Conservation (phyloP, 2,797 vertebrate genomes). For the Schizopygopsis pylzovi region DNA sequence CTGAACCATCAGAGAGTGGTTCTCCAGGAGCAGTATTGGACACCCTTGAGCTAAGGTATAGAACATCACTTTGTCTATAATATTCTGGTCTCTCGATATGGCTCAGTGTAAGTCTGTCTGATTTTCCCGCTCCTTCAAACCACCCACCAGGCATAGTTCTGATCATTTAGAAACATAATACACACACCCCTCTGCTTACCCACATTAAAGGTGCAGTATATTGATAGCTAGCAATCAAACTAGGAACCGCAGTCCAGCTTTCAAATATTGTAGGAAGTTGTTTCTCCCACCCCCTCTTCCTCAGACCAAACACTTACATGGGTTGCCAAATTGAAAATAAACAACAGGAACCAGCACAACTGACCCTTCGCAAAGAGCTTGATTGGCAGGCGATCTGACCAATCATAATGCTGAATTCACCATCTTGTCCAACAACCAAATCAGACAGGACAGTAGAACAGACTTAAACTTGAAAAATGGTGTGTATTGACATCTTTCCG, state of each 20-base stretch:
- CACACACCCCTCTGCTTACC: background rate
- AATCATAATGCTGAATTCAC: too few relatives aligned
- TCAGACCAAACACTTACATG: background rate
- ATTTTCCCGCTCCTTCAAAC: background rate
- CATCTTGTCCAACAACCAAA: too few relatives aligned
- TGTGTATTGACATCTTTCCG: too few relatives aligned
- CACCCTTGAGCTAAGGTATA: background rate
- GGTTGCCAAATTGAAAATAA: background rate
- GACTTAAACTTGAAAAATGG: too few relatives aligned
- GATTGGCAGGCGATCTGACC: too few relatives aligned
- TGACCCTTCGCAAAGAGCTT: background rate
- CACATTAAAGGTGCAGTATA: too few relatives aligned
- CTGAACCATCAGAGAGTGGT: background rate
- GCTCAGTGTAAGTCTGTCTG: background rate
- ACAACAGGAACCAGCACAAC: background rate
- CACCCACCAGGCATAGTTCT: background rate
- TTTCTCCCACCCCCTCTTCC: background rate
- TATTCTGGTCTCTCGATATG: background rate
- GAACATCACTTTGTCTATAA: background rate
- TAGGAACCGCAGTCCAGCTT: too few relatives aligned
- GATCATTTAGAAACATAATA: conserved; percentile 1
- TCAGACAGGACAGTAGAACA: too few relatives aligned
- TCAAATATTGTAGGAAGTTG: background rate
- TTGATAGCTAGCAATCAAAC: too few relatives aligned
- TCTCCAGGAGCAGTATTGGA: background rate